These are phyloP conservation scores for Pseudotriccus pelzelni DNA, from an alignment of 2,797 vertebrate species.

Conservation along the genomic window DNA sequence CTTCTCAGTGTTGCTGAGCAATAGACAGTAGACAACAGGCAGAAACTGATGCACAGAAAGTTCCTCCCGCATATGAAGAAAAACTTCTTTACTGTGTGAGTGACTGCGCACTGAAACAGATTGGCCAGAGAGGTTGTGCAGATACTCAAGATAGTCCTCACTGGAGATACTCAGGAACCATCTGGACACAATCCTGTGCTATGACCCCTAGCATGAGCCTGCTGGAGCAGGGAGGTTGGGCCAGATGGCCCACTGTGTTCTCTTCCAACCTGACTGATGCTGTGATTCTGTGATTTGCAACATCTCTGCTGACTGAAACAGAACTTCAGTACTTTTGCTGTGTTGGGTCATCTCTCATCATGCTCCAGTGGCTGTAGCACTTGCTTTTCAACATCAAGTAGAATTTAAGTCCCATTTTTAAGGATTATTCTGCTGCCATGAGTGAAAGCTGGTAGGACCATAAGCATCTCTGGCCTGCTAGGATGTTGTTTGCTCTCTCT, in stretches of 20 bases:
- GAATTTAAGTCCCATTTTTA: background rate
- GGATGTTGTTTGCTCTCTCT: background rate
- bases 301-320: background rate
- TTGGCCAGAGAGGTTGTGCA: background rate
- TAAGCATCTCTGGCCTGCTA: background rate
- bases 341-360: background rate
- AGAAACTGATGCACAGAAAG: background rate
- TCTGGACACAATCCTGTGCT: background rate
- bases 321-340: background rate
- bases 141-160: background rate
- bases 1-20: background rate
- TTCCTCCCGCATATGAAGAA: background rate
- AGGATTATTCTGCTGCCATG: background rate
- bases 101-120: background rate
- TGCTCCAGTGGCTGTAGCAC: background rate
- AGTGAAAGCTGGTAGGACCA: background rate
- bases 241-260: background rate
- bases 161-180: background rate
- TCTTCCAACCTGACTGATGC: background rate
- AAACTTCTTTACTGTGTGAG: background rate
- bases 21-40: accelerated
- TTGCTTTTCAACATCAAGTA: background rate
- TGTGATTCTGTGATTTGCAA: background rate
- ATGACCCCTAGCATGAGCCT: background rate
- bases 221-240: background rate